Base-by-base conservation (phyloP, 2,113 vertebrate species). In the Cyanoderma ruficeps region DNA sequence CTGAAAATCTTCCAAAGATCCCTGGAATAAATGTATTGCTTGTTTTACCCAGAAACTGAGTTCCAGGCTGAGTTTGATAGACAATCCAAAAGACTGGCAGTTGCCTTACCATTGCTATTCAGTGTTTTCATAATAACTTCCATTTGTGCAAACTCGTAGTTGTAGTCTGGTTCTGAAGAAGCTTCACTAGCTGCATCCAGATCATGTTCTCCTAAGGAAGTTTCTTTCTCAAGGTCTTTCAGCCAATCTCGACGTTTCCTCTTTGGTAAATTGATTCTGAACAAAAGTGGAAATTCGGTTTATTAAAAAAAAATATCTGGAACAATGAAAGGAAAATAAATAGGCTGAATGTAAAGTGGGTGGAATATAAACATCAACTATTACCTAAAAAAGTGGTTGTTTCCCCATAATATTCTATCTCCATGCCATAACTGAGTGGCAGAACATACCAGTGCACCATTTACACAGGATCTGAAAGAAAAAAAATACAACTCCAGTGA, bases 331-430 rank as follows among this genome's bases (percentile, higher is more conserved):
- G 18, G 3, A 28, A 83, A 83, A 81, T 31, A 79, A 52, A 39
- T 0, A 30, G 24, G 3, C 9, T 63, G 23, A 92, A 59, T 52
- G 22, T n/a, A 79, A 64, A 83, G 13, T 41, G 24, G 3, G 7
- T 72, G 30, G 39, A 76, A 87, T 47, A 42, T 22, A 88, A 70
- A 67, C 28, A 87, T 31, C 39, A 78, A 52, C 9, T 5, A 31
- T 94, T 98, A 99, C 99, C 99, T 99, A 97, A 99, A 99, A 86
- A 99, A 99, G 98, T 99, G 99, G 98, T 99, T 99, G 96, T 99
- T 99, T 90, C 99, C 99, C 99, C 99, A 99, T 65, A 99, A 97
- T 94, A 99, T 99, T 42, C 99, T 98, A 87, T 99, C 99, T 49
- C 99, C 99, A 1, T 99, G 99, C 99, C 99, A 99, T 55, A 99